Base-by-base conservation (phyloP, 2,113 vertebrate genomes). In the Aptenodytes patagonicus region DNA sequence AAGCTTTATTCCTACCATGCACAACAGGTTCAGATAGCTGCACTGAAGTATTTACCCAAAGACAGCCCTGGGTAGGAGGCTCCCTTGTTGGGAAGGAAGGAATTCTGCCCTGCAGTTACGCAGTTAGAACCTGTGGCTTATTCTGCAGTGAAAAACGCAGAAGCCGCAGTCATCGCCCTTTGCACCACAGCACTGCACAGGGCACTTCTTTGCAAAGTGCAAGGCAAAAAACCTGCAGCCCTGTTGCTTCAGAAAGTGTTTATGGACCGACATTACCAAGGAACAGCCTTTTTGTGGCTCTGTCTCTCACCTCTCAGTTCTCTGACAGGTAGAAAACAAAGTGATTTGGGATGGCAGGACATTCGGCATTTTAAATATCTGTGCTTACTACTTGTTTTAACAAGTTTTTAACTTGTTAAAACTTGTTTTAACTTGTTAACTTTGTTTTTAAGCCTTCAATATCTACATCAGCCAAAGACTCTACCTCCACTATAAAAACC, bases 131-230 rank as follows among this genome's bases (percentile, higher is more conserved):
- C 17, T 10, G 57, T 0, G 1, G 36, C 52, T 82, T 44, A 20
- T 29, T 54, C 36, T 79, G 73, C 75, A 87, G 31, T 34, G 49
- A 38, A 64, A 38, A 29, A 17, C 0, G 0, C 8, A 80, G 51
- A 49, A 40, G 26, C 11, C 4, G 2, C 46, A 47, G 46, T 8
- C 18, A 10, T 19, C 0, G 1, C 13, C 32, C 58, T 28, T 52
- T 8, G 44, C 65, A 55, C 17, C 31, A 14, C 38, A 55, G 29
- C 58, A 38, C 64, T 38, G 49, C n/a, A 34, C 26, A 47, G 42
- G 54, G 18, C 34, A 9, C 46, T 34, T 3, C 64, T 40, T 46
- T 11, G 71, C 54, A 73, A 51, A 70, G 28, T 5, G 7, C 28
- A 36, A 47, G 14, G 76, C 60, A 58, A 58, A 60, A 77, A 20